A percentile compares a stretch with the other conserved stretches of the same genome.
Evolutionary conservation across 2,113 vertebrate species (phyloP).

Genomic region (Agapornis roseicollis): DNA sequence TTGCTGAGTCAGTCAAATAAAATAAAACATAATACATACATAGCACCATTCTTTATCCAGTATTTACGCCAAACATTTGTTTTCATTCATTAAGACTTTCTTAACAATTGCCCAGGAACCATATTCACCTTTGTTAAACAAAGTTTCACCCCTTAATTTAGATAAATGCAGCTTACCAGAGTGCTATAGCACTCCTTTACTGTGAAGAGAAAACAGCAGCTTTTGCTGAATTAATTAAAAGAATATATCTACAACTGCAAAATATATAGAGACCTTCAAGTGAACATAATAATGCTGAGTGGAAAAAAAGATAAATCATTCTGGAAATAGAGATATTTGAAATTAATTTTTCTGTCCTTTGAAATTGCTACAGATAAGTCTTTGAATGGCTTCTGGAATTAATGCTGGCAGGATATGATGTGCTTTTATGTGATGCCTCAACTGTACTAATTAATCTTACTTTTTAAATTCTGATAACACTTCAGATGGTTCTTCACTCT

Average conservation of each 20-base stretch:
- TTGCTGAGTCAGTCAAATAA: background rate
- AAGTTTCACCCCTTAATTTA: background rate
- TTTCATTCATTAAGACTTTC: background rate
- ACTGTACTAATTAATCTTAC: background rate
- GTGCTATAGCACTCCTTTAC: background rate
- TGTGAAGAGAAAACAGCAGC: background rate
- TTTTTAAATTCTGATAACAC: conserved; percentile 6
- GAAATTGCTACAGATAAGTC: background rate
- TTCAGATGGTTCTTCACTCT: background rate
- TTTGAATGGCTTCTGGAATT: background rate
- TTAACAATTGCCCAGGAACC: background rate
- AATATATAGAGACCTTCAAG: background rate
- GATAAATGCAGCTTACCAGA: background rate
- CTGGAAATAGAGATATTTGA: background rate
- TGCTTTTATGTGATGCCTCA: background rate
- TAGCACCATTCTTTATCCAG: background rate
- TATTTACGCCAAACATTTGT: background rate
- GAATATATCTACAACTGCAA: background rate
- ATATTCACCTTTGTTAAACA: background rate
- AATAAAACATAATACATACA: background rate
- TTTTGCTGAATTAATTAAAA: conserved; percentile 14
- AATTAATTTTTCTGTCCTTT: background rate
- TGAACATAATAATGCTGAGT: background rate
- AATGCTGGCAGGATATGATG: background rate
- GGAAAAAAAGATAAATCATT: background rate